phyloP scores from a whole-genome alignment of 2,888 invertebrate species.

The Cetonia aurata region DNA sequence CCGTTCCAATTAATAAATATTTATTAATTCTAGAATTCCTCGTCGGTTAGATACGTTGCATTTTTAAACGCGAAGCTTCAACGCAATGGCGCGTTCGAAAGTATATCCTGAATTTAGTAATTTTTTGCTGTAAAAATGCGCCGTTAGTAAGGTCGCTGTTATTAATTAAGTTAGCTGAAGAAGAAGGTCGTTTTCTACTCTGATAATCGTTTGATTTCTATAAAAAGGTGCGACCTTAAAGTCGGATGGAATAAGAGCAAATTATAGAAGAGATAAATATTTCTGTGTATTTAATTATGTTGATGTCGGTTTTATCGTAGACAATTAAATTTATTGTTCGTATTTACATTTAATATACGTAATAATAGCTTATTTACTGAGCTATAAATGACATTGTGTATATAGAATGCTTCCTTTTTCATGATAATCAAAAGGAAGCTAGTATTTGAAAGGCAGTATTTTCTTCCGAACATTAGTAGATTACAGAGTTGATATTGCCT shows the following conservation, averaged over 20 bases:
- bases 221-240: constrained; percentile 13
- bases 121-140: constrained; percentile 49
- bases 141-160: constrained; percentile 50
- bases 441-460: no score
- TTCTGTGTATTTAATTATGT: not conserved
- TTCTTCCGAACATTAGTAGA: no score
- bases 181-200: constrained; percentile 52
- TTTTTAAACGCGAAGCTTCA: constrained; percentile 23
- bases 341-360: no score
- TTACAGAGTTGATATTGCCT: no score
- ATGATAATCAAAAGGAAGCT: no score
- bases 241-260: not conserved
- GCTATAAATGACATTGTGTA: no score
- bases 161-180: constrained; percentile 48
- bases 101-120: constrained; percentile 57
- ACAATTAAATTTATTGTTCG: no score
- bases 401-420: no score
- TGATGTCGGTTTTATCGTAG: no score
- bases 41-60: constrained; percentile 3
- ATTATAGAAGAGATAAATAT: not conserved
- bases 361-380: no score
- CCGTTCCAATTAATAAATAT: constrained; percentile 31
- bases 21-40: constrained; percentile 34
- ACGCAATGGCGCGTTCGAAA: constrained; percentile 49
- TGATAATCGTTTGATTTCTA: constrained; percentile 46